Evolutionary conservation across 2,797 vertebrate genomes (phyloP).

Genomic region (Morelia viridis): DNA sequence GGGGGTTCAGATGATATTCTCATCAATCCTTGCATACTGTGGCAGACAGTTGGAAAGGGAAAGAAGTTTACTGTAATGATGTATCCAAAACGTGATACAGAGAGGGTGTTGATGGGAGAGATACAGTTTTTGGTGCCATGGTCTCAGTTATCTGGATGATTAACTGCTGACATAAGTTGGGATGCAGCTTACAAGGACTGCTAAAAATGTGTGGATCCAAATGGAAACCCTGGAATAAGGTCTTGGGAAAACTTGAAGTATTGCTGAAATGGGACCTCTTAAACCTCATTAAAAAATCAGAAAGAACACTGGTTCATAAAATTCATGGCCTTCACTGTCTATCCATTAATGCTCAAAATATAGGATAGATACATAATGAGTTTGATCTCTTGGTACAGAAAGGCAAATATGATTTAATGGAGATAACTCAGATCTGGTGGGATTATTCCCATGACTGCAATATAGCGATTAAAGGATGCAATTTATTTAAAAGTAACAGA

Average conservation of each 20-base stretch:
- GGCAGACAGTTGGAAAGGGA: not conserved
- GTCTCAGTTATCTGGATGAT: not conserved
- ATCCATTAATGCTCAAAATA: not conserved
- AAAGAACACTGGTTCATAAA: not conserved
- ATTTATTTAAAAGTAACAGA: constrained; percentile 2
- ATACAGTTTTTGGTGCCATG: not conserved
- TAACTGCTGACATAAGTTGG: not conserved
- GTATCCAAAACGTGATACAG: not conserved
- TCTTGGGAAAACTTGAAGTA: not conserved
- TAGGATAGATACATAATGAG: not conserved
- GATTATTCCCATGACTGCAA: not conserved
- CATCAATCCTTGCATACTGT: not conserved
- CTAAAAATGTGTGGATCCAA: not conserved
- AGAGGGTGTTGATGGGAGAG: not conserved
- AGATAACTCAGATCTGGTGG: not conserved
- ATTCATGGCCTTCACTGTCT: not conserved
- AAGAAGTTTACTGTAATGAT: not conserved
- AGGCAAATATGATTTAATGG: not conserved
- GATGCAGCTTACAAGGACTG: not conserved
- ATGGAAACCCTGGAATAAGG: not conserved
- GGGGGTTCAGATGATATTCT: not conserved
- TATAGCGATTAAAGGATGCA: not conserved
- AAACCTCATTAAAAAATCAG: not conserved
- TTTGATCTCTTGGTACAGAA: not conserved
- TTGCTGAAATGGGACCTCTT: not conserved